Conservation (phyloP, 2,797 vertebrate species). For the Crocodylus rhombifer region DNA sequence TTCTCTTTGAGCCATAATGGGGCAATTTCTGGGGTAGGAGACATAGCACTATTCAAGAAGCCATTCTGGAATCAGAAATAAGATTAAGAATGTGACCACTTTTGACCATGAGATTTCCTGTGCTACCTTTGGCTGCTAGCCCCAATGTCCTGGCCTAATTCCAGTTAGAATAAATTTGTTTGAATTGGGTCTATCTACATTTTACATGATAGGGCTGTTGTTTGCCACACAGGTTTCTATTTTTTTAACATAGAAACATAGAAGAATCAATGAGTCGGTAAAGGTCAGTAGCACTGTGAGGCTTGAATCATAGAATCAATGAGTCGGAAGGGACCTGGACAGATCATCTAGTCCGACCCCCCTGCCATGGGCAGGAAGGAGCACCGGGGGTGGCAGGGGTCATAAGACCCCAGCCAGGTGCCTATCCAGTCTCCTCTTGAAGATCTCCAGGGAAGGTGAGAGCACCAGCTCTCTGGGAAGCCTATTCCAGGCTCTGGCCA, state of each 20-base stretch:
- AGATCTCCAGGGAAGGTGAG: too few relatives aligned
- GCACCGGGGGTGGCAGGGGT: too few relatives aligned
- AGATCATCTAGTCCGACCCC: too few relatives aligned
- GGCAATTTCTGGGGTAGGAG: not conserved
- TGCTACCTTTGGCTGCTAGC: not conserved
- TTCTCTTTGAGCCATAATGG: not conserved
- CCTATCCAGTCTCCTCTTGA: too few relatives aligned
- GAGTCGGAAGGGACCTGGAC: too few relatives aligned
- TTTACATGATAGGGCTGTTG: not conserved
- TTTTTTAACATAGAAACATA: not conserved
- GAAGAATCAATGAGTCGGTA: too few relatives aligned
- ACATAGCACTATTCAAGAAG: not conserved
- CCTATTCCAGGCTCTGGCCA: too few relatives aligned
- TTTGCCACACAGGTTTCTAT: not conserved
- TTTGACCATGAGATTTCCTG: not conserved
- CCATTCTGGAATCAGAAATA: not conserved
- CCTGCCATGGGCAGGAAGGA: too few relatives aligned
- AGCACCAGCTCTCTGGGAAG: too few relatives aligned
- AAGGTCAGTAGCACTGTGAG: too few relatives aligned
- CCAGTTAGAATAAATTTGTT: not conserved
- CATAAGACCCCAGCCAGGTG: too few relatives aligned
- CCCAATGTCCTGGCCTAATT: not conserved
- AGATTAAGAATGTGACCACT: not conserved
- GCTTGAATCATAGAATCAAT: too few relatives aligned
- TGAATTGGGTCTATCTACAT: not conserved